Base-by-base conservation (phyloP, 1,140 invertebrate species). In the Carposina sasakii region DNA sequence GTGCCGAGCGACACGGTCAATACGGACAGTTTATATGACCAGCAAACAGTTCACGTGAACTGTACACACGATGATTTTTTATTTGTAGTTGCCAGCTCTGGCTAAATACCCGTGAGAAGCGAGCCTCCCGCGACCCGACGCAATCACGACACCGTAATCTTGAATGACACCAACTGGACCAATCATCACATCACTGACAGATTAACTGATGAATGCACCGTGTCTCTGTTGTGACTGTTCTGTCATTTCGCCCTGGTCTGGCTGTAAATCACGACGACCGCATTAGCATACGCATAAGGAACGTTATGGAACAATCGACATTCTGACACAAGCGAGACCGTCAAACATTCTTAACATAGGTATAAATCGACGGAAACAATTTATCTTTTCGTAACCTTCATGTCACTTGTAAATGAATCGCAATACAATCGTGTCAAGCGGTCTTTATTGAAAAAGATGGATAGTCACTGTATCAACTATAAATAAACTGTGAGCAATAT, bases 61-160 rank as follows among this genome's bases (percentile, higher is more conserved):
- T 76, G 75, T 78, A 81, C 77, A 81, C 77, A 81, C 68, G 69
- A 58, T 76, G 63, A 67, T 76, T 82, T 79, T 81, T 72, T 83
- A 73, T 82, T 78, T 78, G 69, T 68, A 70, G 64, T 74, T 71
- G 61, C 61, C 48, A 63, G 71, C 66, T 71, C 70, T 63, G 63
- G 64, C 60, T 68, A 78, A 79, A 82, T 81, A 78, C 67, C 78
- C 78, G 78, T 82, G 78, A 82, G 78, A 82, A 81, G 41, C 51
- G 26, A 55, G 71, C 64, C 67, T 74, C 65, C 64, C 22, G 48
- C 42, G 48, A 42, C 49, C 42, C 48, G 42, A 42, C 39, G 43
- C 47, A 53, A 63, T 58, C 55, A 59, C 64, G 60, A 41, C 49
- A 48, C 49, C 54, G 37, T 71, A 71, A 76, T 64, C 70, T 73